These are phyloP conservation scores for Morone saxatilis DNA, from an alignment of 2,113 vertebrate species.

Conservation along the genomic window DNA sequence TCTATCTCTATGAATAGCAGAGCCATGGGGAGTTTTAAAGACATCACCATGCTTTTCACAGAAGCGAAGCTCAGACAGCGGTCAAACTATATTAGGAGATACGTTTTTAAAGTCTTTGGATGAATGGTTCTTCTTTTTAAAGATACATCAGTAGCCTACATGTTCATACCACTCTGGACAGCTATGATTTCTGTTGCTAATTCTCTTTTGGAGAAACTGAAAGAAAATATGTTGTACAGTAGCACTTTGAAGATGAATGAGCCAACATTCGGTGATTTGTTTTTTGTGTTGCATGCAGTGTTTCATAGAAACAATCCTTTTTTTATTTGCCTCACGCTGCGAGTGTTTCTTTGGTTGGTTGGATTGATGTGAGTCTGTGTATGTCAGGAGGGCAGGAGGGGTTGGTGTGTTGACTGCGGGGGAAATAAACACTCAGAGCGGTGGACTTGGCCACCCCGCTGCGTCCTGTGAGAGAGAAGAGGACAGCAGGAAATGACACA, in stretches of 20 bases:
- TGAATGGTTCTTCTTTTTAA: slow-evolving; percentile 7
- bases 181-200: not conserved
- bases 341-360: slow-evolving; percentile 39
- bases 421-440: slow-evolving; percentile 31
- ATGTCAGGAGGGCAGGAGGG: not conserved
- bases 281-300: slow-evolving; percentile 11
- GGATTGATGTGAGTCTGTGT: slow-evolving; percentile 20
- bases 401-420: slow-evolving; percentile 40
- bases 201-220: slow-evolving; percentile 2
- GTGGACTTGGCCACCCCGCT: slow-evolving; percentile 27
- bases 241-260: slow-evolving; percentile 30
- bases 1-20: slow-evolving; percentile 10
- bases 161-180: slow-evolving; percentile 2
- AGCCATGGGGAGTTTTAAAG: slow-evolving; percentile 11
- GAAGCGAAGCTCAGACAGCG: not conserved
- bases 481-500: slow-evolving; percentile 45
- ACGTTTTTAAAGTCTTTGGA: slow-evolving; percentile 7
- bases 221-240: slow-evolving; percentile 14
- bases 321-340: slow-evolving; percentile 40
- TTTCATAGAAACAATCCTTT: slow-evolving; percentile 56
- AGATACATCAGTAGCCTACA: slow-evolving; percentile 13
- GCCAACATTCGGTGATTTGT: not conserved
- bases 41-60: slow-evolving; percentile 21
- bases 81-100: slow-evolving; percentile 39
- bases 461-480: slow-evolving; percentile 36